Evolutionary conservation across 2,113 vertebrate genomes (phyloP).

Genomic region (Rhodinocichla rosea): DNA sequence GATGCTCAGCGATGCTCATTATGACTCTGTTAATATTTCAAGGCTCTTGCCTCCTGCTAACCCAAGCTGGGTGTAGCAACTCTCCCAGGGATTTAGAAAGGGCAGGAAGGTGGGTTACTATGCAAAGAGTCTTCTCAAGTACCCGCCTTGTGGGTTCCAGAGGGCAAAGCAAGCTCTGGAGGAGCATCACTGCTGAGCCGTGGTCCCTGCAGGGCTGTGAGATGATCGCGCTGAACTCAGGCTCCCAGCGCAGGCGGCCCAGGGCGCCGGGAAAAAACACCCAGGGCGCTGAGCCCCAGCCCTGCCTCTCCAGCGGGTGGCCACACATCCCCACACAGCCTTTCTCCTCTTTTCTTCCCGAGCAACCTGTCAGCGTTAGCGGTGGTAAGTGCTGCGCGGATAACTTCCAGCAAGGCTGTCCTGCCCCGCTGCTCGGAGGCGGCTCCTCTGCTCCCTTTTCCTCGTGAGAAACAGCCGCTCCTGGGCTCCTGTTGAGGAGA

Average conservation of each 20-base stretch:
- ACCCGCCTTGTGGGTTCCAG: not conserved
- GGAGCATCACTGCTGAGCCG: not conserved
- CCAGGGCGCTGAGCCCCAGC: not conserved
- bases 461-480: not conserved
- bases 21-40: not conserved
- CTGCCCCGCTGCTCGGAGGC: too few species aligned
- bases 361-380: not conserved
- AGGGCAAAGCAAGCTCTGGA: not conserved
- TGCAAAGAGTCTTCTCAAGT: not conserved
- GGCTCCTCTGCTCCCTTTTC: not conserved
- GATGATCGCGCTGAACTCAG: not conserved
- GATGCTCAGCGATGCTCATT: not conserved
- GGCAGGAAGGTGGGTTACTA: not conserved
- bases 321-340: not conserved
- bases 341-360: not conserved
- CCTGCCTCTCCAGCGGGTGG: not conserved
- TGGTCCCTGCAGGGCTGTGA: not conserved
- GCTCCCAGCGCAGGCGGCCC: too few species aligned
- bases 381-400: rapidly evolving
- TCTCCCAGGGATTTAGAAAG: not conserved
- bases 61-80: not conserved
- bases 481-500: not conserved
- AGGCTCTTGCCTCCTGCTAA: not conserved
- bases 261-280: too few species aligned
- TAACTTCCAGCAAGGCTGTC: rapidly evolving